Evolutionary conservation across 2,113 vertebrate species (phyloP).

Genomic region (Eretmochelys imbricata): DNA sequence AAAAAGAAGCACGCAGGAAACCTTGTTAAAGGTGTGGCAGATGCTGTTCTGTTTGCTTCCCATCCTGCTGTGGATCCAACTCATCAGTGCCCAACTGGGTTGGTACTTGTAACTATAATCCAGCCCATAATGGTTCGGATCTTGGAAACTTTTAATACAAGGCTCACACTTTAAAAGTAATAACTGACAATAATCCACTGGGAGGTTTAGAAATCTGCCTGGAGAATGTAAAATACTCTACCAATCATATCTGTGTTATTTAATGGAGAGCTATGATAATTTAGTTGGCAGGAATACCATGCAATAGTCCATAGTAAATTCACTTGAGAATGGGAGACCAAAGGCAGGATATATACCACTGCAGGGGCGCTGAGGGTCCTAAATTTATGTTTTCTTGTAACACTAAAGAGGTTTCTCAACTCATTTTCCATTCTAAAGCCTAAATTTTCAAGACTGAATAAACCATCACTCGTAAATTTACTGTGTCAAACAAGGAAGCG

Average conservation of each 20-base stretch:
- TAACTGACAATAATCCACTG: constrained; percentile 80
- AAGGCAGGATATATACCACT: constrained; percentile 50
- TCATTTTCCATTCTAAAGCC: constrained; percentile 55
- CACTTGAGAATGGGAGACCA: constrained; percentile 45
- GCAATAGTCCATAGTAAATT: constrained; percentile 68
- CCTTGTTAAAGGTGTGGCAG: neutral
- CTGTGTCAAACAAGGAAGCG: constrained; percentile 29
- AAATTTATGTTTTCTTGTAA: constrained; percentile 60
- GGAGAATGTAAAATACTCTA: constrained; percentile 70
- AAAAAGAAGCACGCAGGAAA: accelerated
- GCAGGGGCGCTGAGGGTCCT: constrained; percentile 2
- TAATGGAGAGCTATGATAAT: constrained; percentile 73
- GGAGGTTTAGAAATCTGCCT: constrained; percentile 72
- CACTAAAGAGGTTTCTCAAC: constrained; percentile 51
- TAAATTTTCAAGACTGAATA: constrained; percentile 56
- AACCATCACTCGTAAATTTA: constrained; percentile 39
- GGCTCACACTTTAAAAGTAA: constrained; percentile 66
- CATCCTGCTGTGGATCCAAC: neutral
- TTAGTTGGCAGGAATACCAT: constrained; percentile 66
- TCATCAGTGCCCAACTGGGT: neutral
- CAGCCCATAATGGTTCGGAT: constrained; percentile 4
- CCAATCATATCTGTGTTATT: constrained; percentile 76
- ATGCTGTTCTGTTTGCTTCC: neutral
- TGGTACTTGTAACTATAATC: neutral
- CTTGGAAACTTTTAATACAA: constrained; percentile 66